These are phyloP conservation scores for Cheilosia impressa DNA, from an alignment of 2,888 invertebrate species.

Conservation along the genomic window DNA sequence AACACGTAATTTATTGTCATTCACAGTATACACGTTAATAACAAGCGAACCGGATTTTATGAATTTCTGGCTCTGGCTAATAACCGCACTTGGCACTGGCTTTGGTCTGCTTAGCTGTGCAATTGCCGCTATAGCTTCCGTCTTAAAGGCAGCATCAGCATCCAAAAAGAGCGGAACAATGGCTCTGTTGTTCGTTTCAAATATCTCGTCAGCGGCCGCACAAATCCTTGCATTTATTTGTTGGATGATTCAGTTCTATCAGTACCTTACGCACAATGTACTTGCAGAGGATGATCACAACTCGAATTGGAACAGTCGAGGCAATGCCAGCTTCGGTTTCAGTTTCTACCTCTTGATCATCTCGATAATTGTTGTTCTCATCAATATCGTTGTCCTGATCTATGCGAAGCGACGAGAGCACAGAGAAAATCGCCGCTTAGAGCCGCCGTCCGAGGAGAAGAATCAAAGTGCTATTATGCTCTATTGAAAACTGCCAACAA, in stretches of 20 bases:
- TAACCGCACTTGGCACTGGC: slow-evolving; percentile 82
- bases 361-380: slow-evolving; percentile 81
- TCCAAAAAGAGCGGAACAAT: slow-evolving; percentile 82
- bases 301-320: slow-evolving; percentile 92
- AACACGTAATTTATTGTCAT: background rate
- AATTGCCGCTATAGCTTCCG: slow-evolving; percentile 82
- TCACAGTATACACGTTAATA: slow-evolving; percentile 81
- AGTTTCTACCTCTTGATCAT: slow-evolving; percentile 89
- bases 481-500: slow-evolving; percentile 78
- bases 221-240: slow-evolving; percentile 90
- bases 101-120: slow-evolving; percentile 82
- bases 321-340: slow-evolving; percentile 91
- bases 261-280: slow-evolving; percentile 92
- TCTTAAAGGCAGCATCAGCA: slow-evolving; percentile 82
- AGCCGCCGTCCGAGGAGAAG: slow-evolving; percentile 82
- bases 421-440: slow-evolving; percentile 79
- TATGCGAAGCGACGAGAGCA: slow-evolving; percentile 80
- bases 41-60: slow-evolving; percentile 81
- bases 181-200: slow-evolving; percentile 81
- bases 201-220: slow-evolving; percentile 87
- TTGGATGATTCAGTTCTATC: slow-evolving; percentile 93
- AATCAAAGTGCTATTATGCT: slow-evolving; percentile 83
- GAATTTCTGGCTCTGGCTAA: slow-evolving; percentile 83
- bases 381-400: slow-evolving; percentile 80
- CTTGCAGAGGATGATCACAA: slow-evolving; percentile 91